Base-by-base conservation (phyloP, 2,797 vertebrate genomes). In the Spinus olivaceus region DNA sequence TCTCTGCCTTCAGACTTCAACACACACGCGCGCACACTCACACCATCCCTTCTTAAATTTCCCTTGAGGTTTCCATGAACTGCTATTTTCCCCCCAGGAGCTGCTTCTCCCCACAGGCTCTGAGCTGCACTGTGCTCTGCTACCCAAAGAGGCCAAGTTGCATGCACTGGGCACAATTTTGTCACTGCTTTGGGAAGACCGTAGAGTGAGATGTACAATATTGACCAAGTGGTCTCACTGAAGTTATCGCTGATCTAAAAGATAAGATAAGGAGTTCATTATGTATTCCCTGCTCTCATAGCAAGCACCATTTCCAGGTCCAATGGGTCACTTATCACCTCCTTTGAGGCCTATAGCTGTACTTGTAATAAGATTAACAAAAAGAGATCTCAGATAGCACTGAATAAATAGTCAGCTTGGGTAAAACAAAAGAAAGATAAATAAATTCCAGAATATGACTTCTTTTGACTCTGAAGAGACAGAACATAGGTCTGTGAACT, bases 1-100 rank as follows among this genome's bases (percentile, higher is more conserved):
- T 91, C 59, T 73, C 80, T 89, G 78, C 89, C 82, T 91, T 91
- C 78, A 71, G 87, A 69, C 60, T 60, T 63, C 66, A 74, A 54
- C 14, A 35, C 79, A 67, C 79, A 65, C 77, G 23, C 0, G 13
- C 39, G 12, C 80, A 81, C 60, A 9, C 82, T 94, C 86, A 35
- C 92, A 79, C 63, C 24, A 41, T 25, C 90, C 81, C 88, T 82
- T 94, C 95, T 95, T 93, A 67, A 76, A 46, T 96, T 96, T 93
- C 94, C 69, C 81, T 76, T 24, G 88, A 72, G 88, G 64, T 85
- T 94, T 87, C 42, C 8, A 7, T 14, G 47, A 9, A 16, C 80
- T 66, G 71, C 60, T 83, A 1, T 60, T 82, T 66, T 73, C 39
- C 65, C 85, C 63, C 41, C 56, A 14, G 82, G 85, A 90, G 76